Percentiles rank a stretch among this genome's conserved stretches.
These are phyloP conservation scores for Papilio dardanus DNA, from an alignment of 1,140 invertebrate genomes.

Conservation along the genomic window DNA sequence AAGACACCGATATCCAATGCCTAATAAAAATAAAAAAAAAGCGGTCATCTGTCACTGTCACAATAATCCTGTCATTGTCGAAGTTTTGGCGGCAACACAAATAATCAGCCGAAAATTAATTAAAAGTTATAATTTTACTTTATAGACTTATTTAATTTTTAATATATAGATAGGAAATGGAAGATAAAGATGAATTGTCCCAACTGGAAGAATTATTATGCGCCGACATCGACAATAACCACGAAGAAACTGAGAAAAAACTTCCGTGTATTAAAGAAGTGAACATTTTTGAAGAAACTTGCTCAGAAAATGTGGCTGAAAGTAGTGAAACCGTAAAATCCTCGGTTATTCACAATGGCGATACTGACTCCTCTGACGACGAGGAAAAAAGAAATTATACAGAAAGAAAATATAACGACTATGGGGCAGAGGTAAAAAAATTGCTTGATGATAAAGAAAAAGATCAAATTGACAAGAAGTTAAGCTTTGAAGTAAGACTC, in stretches of 20 bases:
- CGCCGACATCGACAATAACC: slow-evolving; percentile 63
- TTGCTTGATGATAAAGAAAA: slow-evolving; percentile 82
- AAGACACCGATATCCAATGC: too few relatives aligned
- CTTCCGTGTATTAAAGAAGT: slow-evolving; percentile 53
- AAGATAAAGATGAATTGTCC: slow-evolving; percentile 71
- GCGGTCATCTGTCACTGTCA: neutral
- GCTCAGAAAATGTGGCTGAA: slow-evolving; percentile 40
- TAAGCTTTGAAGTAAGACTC: slow-evolving; percentile 74
- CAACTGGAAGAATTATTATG: slow-evolving; percentile 75
- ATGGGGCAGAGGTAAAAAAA: slow-evolving; percentile 86
- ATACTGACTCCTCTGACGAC: slow-evolving; percentile 90
- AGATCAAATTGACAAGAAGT: slow-evolving; percentile 67
- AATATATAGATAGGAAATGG: slow-evolving; percentile 50
- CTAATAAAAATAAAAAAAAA: too few relatives aligned
- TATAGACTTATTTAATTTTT: neutral
- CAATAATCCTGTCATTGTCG: neutral
- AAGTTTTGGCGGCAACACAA: slow-evolving; percentile 8
- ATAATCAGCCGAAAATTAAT: neutral
- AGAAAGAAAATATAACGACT: slow-evolving; percentile 87
- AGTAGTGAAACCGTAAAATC: slow-evolving; percentile 45
- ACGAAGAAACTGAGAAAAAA: slow-evolving; percentile 41
- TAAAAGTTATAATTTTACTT: neutral
- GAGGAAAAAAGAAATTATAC: slow-evolving; percentile 89
- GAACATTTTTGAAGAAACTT: slow-evolving; percentile 61
- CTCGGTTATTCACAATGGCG: slow-evolving; percentile 83